Evolutionary conservation across 2,888 invertebrate genomes (phyloP), one percentile per base, ranked within the genome.

Genomic region (Colletes collaris): DNA sequence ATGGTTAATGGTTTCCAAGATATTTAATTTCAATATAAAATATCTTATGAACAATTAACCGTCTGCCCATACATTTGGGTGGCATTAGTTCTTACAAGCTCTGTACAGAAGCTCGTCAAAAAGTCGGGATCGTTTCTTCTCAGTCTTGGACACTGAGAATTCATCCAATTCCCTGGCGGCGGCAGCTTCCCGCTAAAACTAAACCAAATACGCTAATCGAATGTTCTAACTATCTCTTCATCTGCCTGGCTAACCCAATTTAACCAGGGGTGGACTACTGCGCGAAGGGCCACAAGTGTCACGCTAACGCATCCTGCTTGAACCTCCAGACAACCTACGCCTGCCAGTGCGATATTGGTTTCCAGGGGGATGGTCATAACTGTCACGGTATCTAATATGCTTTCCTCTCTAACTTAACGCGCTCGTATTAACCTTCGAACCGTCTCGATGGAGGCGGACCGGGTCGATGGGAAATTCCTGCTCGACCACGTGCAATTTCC

Each of bases 261-360:
- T 86, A 90, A 91, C 90, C 94, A 97, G 97, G 97, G 88, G 96
- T 96, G 93, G 97, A 98, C 94, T 97, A 97, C 94, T 98, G 97
- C 94, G 96, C 96, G 90, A 96, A 96, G 94, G 97, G 97, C 74
- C 97, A 98, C 94, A 95, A 96, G 91, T 98, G 98, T 93, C 98
- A 98, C 93, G 95, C 95, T 91, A 98, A 98, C 93, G 98, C 98
- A 79, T 96, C 97, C 85, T 98, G 98, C 94, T 96, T 97, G 94
- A 98, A 98, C 94, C 95, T 98, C 92, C 96, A 97, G 94, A 97
- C 97, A 88, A 97, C 97, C 91, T 98, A 97, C 93, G 96, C 97
- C 91, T 98, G 98, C 94, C 96, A 97, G 92, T 98, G 98, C 94
- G 96, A 97, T 94, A 95, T 95, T 93, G 98, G 98, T 93, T 98